A percentile compares a stretch with the other conserved stretches of the same genome.
phyloP scores from a whole-genome alignment of 2,888 invertebrate genomes.

The Ommatoiulus sabulosus region DNA sequence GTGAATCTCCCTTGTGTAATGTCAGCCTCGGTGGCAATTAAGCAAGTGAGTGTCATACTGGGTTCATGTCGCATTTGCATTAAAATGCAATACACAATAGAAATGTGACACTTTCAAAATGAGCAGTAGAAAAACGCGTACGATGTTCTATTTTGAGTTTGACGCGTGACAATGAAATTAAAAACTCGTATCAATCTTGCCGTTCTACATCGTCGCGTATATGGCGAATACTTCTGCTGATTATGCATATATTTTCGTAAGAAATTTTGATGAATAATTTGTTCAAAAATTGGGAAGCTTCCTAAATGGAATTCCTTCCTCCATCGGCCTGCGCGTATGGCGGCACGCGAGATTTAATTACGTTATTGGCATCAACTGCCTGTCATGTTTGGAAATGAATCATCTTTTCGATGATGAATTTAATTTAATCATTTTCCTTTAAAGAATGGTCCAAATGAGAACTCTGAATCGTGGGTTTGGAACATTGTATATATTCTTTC shows the following conservation, averaged over 20 bases:
- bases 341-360: background rate
- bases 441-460: background rate
- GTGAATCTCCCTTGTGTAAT: background rate
- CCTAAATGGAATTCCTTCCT: background rate
- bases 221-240: background rate
- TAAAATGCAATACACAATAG: background rate
- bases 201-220: background rate
- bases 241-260: background rate
- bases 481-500: too few species aligned
- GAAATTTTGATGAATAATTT: background rate
- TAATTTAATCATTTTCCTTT: background rate
- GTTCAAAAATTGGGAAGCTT: background rate
- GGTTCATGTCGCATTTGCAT: background rate
- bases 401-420: background rate
- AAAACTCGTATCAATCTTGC: background rate
- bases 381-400: background rate
- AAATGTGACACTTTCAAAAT: background rate
- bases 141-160: background rate
- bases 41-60: background rate
- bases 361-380: background rate
- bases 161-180: background rate
- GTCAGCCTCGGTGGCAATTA: background rate
- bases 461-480: background rate
- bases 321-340: background rate
- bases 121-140: background rate